A percentile compares a stretch with the other conserved stretches of the same genome.
Evolutionary conservation across 2,113 vertebrate species (phyloP).

Genomic region (Aplodontia rufa): DNA sequence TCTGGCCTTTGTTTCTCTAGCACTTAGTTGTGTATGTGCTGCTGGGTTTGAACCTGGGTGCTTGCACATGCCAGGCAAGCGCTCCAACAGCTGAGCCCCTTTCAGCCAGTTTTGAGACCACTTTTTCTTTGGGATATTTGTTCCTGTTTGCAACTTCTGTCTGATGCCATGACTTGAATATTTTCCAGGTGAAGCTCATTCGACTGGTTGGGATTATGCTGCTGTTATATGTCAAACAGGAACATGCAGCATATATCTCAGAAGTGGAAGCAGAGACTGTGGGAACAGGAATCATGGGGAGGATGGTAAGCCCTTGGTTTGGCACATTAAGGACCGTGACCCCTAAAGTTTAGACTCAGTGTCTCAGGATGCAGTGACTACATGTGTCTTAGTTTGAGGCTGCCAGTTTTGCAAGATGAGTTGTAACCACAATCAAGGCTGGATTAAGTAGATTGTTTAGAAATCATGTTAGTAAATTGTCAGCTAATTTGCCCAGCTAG

Average conservation of each 20-base stretch:
- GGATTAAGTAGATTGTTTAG: not conserved
- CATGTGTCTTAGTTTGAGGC: not conserved
- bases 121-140: not conserved
- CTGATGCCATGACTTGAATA: not conserved
- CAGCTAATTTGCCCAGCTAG: not conserved
- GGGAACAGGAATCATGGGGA: conserved; percentile 98
- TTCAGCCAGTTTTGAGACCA: not conserved
- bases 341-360: not conserved
- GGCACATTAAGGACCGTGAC: not conserved
- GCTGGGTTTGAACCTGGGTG: no score
- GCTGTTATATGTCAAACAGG: conserved; percentile 92
- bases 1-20: no score
- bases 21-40: no score
- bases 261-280: conserved; percentile 94
- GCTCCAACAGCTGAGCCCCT: no score
- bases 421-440: not conserved
- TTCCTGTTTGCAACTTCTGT: not conserved
- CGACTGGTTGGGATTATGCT: conserved; percentile 98
- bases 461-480: not conserved
- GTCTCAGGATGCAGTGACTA: not conserved
- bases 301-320: conserved; percentile 90
- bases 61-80: no score
- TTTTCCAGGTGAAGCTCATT: conserved; percentile 91
- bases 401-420: not conserved
- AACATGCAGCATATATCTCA: conserved; percentile 90